Percentiles rank a stretch among this genome's conserved stretches.
Evolutionary conservation across 2,888 invertebrate species (phyloP).

Genomic region (Oxycera nigricornis): DNA sequence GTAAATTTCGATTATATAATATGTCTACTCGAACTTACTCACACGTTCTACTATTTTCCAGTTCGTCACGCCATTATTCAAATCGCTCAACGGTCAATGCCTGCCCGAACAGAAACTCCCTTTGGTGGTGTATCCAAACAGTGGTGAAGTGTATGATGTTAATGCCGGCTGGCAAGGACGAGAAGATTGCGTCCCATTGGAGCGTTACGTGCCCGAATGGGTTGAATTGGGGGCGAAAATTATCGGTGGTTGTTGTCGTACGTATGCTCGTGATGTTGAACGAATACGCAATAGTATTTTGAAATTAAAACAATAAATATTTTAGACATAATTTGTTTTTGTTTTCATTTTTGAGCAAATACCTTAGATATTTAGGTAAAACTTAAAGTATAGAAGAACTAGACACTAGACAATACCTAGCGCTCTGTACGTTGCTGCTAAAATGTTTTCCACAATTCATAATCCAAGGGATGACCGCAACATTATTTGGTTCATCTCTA

Average conservation of each 20-base stretch:
- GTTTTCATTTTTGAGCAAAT: no score
- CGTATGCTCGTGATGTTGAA: conserved; percentile 80
- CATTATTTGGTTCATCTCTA: no score
- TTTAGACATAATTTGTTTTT: no score
- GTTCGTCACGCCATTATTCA: conserved; percentile 69
- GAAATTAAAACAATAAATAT: conserved; percentile 41
- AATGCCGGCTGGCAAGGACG: conserved; percentile 70
- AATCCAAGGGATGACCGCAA: no score
- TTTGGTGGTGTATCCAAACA: conserved; percentile 91
- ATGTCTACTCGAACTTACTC: background rate
- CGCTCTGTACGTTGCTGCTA: no score
- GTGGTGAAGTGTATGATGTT: conserved; percentile 67
- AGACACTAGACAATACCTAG: no score
- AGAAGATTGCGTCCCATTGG: conserved; percentile 74
- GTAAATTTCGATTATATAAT: conserved; percentile 43
- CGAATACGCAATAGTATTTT: conserved; percentile 67
- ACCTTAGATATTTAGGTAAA: no score
- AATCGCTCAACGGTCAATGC: conserved; percentile 64
- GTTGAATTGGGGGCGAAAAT: conserved; percentile 79
- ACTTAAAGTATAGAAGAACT: no score
- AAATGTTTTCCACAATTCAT: no score
- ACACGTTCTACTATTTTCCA: conserved; percentile 48
- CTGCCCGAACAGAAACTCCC: conserved; percentile 66
- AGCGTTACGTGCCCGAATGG: conserved; percentile 80
- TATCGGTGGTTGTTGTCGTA: conserved; percentile 92